A percentile compares a stretch with the other conserved stretches of the same genome.
Conservation (phyloP, 2,888 invertebrate species). For the Atherix ibis region DNA sequence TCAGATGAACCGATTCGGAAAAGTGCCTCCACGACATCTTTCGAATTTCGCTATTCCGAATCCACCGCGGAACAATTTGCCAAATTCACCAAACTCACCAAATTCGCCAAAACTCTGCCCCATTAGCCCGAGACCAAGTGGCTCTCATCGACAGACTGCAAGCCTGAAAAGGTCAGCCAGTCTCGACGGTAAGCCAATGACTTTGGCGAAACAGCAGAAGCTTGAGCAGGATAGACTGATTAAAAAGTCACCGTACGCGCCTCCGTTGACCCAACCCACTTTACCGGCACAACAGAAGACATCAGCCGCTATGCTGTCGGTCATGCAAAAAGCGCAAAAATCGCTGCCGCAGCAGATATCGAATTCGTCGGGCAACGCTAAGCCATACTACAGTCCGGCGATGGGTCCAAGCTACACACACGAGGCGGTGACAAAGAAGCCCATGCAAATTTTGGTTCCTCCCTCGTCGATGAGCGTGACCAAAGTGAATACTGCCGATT, state of each 20-base stretch:
- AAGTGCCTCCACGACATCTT: background rate
- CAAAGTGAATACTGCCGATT: constrained; percentile 20
- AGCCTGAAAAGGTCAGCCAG: constrained; percentile 24
- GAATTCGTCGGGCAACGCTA: constrained; percentile 3
- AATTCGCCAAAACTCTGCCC: constrained; percentile 18
- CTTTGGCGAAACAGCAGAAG: constrained; percentile 19
- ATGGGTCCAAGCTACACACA: constrained; percentile 19
- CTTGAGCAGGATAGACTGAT: constrained; percentile 18
- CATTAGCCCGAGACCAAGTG: constrained; percentile 27
- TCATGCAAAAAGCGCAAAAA: constrained; percentile 3
- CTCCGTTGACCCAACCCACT: constrained; percentile 4
- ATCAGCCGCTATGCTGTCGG: background rate
- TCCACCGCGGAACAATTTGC: constrained; percentile 15
- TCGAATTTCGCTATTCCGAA: constrained; percentile 24
- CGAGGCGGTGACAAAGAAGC: constrained; percentile 14
- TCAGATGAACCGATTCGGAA: constrained; percentile 5
- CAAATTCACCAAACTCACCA: constrained; percentile 8
- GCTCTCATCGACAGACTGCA: constrained; percentile 21
- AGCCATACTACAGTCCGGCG: constrained; percentile 17
- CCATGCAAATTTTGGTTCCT: constrained; percentile 17
- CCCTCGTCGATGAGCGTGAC: constrained; percentile 26
- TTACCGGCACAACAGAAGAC: background rate
- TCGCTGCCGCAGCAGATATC: background rate
- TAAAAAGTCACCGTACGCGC: constrained; percentile 14
- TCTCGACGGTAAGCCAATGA: constrained; percentile 19